phyloP scores from a whole-genome alignment of 2,888 invertebrate species.

The Melanargia galathea region DNA sequence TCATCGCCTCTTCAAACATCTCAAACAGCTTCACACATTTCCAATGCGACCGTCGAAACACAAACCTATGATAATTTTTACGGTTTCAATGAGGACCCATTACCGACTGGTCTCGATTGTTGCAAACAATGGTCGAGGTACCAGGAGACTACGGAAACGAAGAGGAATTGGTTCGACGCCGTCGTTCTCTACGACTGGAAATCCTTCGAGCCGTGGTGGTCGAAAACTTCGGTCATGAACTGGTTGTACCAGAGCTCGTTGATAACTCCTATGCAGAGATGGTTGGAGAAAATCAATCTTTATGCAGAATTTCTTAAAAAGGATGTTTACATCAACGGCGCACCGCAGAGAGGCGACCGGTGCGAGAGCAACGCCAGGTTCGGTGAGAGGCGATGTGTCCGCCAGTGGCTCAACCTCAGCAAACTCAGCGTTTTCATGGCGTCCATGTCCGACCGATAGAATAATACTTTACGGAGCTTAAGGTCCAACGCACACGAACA shows the following conservation, averaged over 20 bases:
- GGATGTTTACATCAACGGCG: conserved; percentile 25
- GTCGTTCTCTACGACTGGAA: conserved; percentile 52
- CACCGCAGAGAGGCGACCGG: conserved; percentile 22
- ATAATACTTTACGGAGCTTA: neutral
- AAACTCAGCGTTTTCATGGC: conserved; percentile 57
- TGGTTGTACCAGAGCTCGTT: conserved; percentile 68
- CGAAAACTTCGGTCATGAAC: conserved; percentile 55
- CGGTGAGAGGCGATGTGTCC: conserved; percentile 45
- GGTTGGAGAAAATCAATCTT: conserved; percentile 62
- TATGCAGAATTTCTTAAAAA: conserved; percentile 49
- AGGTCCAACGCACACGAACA: no score
- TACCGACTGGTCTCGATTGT: conserved; percentile 49
- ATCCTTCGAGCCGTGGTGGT: conserved; percentile 60
- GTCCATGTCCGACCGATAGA: conserved; percentile 62
- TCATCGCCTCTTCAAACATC: neutral
- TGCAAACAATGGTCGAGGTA: conserved; percentile 61
- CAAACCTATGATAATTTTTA: conserved; percentile 32
- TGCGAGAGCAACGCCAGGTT: conserved; percentile 31
- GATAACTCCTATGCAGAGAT: conserved; percentile 65
- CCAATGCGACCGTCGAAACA: neutral
- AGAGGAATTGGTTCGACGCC: conserved; percentile 50
- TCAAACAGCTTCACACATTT: neutral
- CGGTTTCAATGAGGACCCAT: conserved; percentile 42
- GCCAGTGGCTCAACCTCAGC: conserved; percentile 59
- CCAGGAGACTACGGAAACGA: conserved; percentile 42